Base-by-base conservation (phyloP, 1,140 invertebrate genomes). In the Rhynchophorus ferrugineus region DNA sequence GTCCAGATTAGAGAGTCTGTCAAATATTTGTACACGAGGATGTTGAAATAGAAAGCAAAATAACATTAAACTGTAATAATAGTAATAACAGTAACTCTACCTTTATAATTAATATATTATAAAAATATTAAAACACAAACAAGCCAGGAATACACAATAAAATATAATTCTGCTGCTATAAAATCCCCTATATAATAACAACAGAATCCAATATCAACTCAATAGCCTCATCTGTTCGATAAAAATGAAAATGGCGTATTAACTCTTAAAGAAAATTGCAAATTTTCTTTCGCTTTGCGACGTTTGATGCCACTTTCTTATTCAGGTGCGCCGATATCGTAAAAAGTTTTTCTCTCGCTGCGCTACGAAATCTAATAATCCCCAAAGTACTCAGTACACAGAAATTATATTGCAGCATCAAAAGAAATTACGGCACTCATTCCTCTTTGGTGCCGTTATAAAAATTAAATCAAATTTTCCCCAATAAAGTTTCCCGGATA, bases 381-480 rank as follows among this genome's bases (percentile, higher is more conserved):
- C 54, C 58, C 41, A 56, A 60, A 64, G 60, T 65, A 67, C 63
- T 50, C 58, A 61, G 56, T 62, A 67, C 62, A 63, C 60, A 61
- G 61, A 68, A 68, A 68, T 68, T 66, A 66, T 62, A 68, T 68
- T 68, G 61, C 61, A 60, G 62, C 66, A 62, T 68, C 66, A 68
- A 68, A 68, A 66, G 64, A 66, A 68, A 68, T 68, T 68, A 68
- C 66, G 61, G 60, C 66, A 68, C 64, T 68, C 66, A 64, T 68
- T 65, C 59, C 63, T 62, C 62, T 65, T 66, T 63, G 64, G 58
- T 57, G 64, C 62, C 63, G 62, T 64, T 67, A 65, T 66, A 66
- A 65, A 66, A 68, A 68, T 68, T 65, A 66, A 68, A 68, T 68
- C 66, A 68, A 68, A 68, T 68, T 66, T 65, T 62, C 66, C 47